Base-by-base conservation (phyloP, 2,113 vertebrate genomes). In the Gopherus flavomarginatus region DNA sequence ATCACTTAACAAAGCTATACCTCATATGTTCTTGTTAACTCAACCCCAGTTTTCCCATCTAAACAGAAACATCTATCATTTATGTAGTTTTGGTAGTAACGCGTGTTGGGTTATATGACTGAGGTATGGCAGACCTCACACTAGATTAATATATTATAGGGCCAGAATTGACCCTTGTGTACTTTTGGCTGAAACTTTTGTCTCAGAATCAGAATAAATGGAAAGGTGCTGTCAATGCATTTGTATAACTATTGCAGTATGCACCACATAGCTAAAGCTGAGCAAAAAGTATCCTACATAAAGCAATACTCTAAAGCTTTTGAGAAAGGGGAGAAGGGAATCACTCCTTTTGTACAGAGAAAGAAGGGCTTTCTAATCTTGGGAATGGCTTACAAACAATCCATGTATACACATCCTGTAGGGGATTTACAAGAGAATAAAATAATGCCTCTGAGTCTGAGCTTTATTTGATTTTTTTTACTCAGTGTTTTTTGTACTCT, bases 101-200 rank as follows among this genome's bases (percentile, higher is more conserved):
- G 21, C 26, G 6, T 13, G 4, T 44, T 44, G 24, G 10, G 19
- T 77, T 42, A 22, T 11, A 44, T 26, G 22, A 17, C 65, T 38
- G 65, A 31, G 13, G 9, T 72, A n/a, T 16, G 62, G 35, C 16
- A 69, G 35, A 35, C 62, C 35, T n/a, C 35, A 19, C 4, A 5
- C 17, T 21, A 72, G 10, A 69, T 69, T n/a, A 57, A 35, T 69
- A n/a, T 6, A 19, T 69, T n/a, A n/a, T 69, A 8, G 35, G 16
- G 35, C 7, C 19, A 38, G 35, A 77, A 77, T 24, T 22, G 38
- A 26, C 6, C 24, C 11, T 77, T 77, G 11, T 27, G 42, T 90
- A 31, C 0, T 16, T 0, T 0, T 87, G 16, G 31, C 62, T 65
- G 31, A 65, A 35, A 65, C 31, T 16, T 54, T 24, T 56, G 54